These are phyloP conservation scores for Eumacrocentrus americanus DNA, from an alignment of 2,888 invertebrate genomes.

Conservation along the genomic window DNA sequence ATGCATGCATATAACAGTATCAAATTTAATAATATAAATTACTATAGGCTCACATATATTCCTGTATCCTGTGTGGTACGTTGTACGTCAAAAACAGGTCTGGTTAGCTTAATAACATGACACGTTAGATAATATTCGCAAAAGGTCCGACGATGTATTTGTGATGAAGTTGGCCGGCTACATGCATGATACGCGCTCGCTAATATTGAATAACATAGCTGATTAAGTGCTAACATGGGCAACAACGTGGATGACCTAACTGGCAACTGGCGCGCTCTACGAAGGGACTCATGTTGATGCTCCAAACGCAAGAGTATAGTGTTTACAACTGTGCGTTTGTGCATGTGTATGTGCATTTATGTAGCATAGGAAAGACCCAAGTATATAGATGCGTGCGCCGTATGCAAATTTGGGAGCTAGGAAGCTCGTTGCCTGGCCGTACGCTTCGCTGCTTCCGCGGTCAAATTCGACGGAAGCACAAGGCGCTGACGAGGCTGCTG, in stretches of 20 bases:
- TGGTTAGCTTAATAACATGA: too few species aligned
- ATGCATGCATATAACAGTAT: too few species aligned
- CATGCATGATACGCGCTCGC: slow-evolving; percentile 8
- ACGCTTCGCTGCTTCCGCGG: slow-evolving; percentile 30
- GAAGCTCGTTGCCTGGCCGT: slow-evolving; percentile 19
- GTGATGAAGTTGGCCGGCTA: background rate
- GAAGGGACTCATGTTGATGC: slow-evolving; percentile 7
- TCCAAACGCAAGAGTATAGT: slow-evolving; percentile 12
- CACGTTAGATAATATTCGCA: too few species aligned
- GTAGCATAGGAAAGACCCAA: background rate
- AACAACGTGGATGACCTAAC: slow-evolving; percentile 27
- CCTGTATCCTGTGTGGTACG: too few species aligned
- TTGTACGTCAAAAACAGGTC: too few species aligned
- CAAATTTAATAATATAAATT: too few species aligned
- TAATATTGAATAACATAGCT: slow-evolving; percentile 43
- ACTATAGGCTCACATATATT: too few species aligned
- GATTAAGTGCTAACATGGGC: slow-evolving; percentile 40
- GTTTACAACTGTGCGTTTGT: slow-evolving; percentile 9
- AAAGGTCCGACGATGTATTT: background rate
- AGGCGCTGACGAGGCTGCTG: slow-evolving; percentile 32
- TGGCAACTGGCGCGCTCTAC: background rate
- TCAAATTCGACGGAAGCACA: slow-evolving; percentile 33
- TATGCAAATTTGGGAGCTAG: slow-evolving; percentile 30
- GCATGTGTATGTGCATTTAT: slow-evolving; percentile 6
- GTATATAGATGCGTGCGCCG: slow-evolving; percentile 14